Evolutionary conservation across 2,797 vertebrate species (phyloP).

Genomic region (Uromys caudimaculatus): DNA sequence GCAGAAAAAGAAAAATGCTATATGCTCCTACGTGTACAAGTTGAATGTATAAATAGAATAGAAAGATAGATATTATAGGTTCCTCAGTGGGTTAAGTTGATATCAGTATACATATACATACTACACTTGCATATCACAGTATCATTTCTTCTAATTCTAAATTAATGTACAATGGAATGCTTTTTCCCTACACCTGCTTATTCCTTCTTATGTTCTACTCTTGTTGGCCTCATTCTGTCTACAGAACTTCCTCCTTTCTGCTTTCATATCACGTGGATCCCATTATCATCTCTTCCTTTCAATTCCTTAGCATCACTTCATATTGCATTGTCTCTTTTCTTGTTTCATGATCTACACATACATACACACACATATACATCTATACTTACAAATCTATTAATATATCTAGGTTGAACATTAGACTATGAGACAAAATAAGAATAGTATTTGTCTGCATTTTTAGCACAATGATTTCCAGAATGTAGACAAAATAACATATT

Average conservation of each 20-base stretch:
- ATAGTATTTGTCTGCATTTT: not conserved
- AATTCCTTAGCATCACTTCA: not conserved
- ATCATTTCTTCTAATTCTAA: not conserved
- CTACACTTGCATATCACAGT: not conserved
- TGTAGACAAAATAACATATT: not conserved
- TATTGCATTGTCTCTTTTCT: not conserved
- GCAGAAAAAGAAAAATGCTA: not conserved
- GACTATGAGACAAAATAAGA: not conserved
- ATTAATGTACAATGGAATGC: not conserved
- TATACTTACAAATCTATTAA: not conserved
- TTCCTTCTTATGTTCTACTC: not conserved
- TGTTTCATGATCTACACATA: not conserved
- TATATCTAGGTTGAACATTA: not conserved
- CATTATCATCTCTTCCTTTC: not conserved
- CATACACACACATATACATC: not conserved
- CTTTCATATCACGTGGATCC: not conserved
- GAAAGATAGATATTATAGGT: not conserved
- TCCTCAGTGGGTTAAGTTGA: not conserved
- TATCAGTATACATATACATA: not conserved
- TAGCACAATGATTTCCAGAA: not conserved
- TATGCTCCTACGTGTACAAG: not conserved
- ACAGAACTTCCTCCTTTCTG: not conserved
- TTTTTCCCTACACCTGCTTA: not conserved
- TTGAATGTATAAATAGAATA: not conserved
- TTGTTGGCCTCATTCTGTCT: not conserved